Conservation (phyloP, 2,888 invertebrate genomes). For the Tetranychus truncatus region DNA sequence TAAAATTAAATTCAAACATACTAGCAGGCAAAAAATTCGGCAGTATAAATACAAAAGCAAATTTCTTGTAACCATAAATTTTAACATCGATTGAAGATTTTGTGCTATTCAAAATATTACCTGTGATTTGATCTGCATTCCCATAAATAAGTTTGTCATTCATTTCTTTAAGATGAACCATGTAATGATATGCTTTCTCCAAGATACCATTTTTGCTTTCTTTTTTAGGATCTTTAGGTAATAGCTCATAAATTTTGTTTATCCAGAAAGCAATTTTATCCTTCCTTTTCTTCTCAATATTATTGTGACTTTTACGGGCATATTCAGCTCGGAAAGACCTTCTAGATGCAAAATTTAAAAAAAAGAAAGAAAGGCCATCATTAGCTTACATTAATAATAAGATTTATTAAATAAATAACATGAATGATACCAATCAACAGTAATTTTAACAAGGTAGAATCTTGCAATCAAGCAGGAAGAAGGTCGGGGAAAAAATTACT, state of each 20-base stretch:
- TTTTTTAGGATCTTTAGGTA: conserved; percentile 24
- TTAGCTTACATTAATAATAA: neutral
- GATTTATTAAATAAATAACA: neutral
- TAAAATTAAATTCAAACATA: too few relatives aligned
- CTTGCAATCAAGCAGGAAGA: neutral
- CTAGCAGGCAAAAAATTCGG: too few relatives aligned
- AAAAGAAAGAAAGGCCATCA: neutral
- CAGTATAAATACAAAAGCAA: too few relatives aligned
- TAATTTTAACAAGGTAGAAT: neutral
- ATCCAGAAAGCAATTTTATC: conserved; percentile 30
- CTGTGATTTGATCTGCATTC: conserved; percentile 27
- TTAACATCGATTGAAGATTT: neutral
- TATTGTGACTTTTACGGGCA: conserved; percentile 24
- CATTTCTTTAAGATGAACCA: conserved; percentile 30
- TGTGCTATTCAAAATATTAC: conserved; percentile 16
- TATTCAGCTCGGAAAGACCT: neutral
- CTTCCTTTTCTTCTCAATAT: conserved; percentile 31
- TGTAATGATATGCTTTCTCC: conserved; percentile 31
- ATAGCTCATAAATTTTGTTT: conserved; percentile 24
- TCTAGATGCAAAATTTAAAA: neutral
- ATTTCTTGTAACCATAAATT: neutral
- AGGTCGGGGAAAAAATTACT: neutral
- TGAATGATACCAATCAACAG: neutral
- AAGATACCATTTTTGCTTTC: conserved; percentile 29
- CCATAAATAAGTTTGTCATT: conserved; percentile 29